A percentile compares a stretch with the other conserved stretches of the same genome.
phyloP scores from a whole-genome alignment of 2,113 vertebrate species.

The Gymnarchus niloticus region DNA sequence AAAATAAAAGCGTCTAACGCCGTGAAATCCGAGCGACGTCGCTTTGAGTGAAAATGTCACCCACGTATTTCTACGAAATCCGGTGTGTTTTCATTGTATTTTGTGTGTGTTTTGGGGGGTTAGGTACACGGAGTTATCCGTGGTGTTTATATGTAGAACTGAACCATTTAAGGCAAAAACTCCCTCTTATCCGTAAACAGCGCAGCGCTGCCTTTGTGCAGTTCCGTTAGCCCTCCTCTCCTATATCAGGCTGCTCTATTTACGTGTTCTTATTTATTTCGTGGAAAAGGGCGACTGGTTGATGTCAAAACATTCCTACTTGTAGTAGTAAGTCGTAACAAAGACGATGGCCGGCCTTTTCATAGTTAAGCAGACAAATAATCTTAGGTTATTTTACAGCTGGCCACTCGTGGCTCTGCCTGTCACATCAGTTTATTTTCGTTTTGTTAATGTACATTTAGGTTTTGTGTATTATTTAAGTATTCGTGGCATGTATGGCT shows the following conservation, averaged over 20 bases:
- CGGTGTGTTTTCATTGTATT: neutral
- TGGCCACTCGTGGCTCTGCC: neutral
- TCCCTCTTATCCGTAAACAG: neutral
- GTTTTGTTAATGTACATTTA: neutral
- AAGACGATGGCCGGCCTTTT: neutral
- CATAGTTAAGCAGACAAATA: neutral
- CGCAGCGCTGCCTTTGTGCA: neutral
- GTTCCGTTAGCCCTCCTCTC: neutral
- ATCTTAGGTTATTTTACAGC: neutral
- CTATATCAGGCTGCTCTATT: neutral
- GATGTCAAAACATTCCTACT: neutral
- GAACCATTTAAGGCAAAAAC: constrained; percentile 27
- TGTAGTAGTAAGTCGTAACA: neutral
- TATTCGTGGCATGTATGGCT: neutral
- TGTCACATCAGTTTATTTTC: neutral
- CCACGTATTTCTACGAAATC: neutral
- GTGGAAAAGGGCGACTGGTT: neutral
- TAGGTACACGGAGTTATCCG: constrained; percentile 7
- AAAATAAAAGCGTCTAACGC: neutral
- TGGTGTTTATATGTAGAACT: neutral
- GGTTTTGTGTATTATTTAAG: neutral
- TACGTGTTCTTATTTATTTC: neutral
- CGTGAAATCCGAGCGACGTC: neutral
- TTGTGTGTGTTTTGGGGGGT: neutral
- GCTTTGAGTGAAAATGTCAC: neutral